phyloP scores from a whole-genome alignment of 2,113 vertebrate genomes.

The Gila orcuttii region DNA sequence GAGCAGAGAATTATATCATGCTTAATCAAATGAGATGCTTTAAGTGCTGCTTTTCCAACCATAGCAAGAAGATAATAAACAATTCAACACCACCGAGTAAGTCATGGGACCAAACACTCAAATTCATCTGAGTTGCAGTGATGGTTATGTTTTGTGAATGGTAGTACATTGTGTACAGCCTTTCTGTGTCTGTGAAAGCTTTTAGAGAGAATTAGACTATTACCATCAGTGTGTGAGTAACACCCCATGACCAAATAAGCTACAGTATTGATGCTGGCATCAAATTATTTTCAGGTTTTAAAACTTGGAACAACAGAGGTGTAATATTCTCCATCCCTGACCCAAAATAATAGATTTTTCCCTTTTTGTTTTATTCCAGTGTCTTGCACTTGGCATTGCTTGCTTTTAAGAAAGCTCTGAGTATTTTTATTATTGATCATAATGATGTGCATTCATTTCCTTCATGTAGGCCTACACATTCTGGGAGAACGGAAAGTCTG shows the following conservation, averaged over 20 bases:
- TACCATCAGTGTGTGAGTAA: slow-evolving; percentile 37
- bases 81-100: slow-evolving; percentile 21
- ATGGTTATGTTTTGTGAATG: slow-evolving; percentile 41
- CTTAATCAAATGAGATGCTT: neutral
- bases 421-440: slow-evolving; percentile 33
- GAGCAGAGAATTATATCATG: neutral
- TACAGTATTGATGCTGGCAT: slow-evolving; percentile 32
- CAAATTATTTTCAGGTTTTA: slow-evolving; percentile 6
- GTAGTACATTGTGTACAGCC: slow-evolving; percentile 10
- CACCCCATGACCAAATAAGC: slow-evolving; percentile 13
- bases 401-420: slow-evolving; percentile 17
- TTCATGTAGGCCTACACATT: neutral
- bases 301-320: slow-evolving; percentile 2
- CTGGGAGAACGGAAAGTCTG: slow-evolving; percentile 13
- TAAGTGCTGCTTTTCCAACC: slow-evolving; percentile 15
- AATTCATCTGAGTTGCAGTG: neutral
- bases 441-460: slow-evolving; percentile 11
- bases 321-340: neutral
- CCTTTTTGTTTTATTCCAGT: neutral
- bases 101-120: slow-evolving; percentile 24
- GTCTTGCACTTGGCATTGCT: slow-evolving; percentile 17
- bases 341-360: neutral
- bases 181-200: slow-evolving; percentile 28
- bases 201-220: slow-evolving; percentile 34
- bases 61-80: slow-evolving; percentile 21